These are phyloP conservation scores for Barnardius zonarius DNA, from an alignment of 2,113 vertebrate genomes.

Conservation along the genomic window DNA sequence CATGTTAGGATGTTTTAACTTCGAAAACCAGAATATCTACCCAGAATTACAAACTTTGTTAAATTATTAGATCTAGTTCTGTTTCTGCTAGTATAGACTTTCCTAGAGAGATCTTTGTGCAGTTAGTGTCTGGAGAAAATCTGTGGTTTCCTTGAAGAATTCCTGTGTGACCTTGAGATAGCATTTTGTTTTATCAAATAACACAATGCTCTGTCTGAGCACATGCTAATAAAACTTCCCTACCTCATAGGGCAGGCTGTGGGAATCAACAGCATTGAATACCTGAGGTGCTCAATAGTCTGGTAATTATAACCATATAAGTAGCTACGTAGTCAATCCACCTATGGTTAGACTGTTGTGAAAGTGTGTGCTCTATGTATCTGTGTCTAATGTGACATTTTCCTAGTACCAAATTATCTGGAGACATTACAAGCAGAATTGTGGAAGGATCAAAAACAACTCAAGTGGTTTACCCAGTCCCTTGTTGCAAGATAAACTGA, in stretches of 20 bases:
- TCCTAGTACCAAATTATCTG: slow-evolving; percentile 42
- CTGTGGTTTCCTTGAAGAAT: not conserved
- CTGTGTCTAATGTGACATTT: slow-evolving; percentile 38
- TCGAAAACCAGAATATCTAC: not conserved
- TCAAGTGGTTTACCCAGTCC: slow-evolving; percentile 8
- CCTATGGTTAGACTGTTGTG: not conserved
- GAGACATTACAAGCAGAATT: slow-evolving; percentile 39
- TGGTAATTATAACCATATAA: slow-evolving; percentile 14
- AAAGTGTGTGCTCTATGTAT: not conserved
- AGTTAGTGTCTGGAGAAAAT: not conserved
- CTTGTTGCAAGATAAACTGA: slow-evolving; percentile 53
- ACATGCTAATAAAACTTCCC: not conserved
- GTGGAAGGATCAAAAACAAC: slow-evolving; percentile 51
- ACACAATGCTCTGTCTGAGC: not conserved
- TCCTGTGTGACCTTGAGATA: not conserved
- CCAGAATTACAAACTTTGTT: not conserved
- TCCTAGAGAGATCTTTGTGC: not conserved
- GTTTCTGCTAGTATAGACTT: not conserved
- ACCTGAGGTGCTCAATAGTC: not conserved
- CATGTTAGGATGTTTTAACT: not conserved
- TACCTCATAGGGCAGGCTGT: not conserved
- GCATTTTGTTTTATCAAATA: not conserved
- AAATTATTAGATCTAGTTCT: rapidly evolving
- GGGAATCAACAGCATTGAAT: slow-evolving; percentile 32
- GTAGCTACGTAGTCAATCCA: not conserved